A percentile compares a stretch with the other conserved stretches of the same genome.
These are phyloP conservation scores for Drosophila acutilabella DNA, from an alignment of 2,888 invertebrate species.

Conservation along the genomic window DNA sequence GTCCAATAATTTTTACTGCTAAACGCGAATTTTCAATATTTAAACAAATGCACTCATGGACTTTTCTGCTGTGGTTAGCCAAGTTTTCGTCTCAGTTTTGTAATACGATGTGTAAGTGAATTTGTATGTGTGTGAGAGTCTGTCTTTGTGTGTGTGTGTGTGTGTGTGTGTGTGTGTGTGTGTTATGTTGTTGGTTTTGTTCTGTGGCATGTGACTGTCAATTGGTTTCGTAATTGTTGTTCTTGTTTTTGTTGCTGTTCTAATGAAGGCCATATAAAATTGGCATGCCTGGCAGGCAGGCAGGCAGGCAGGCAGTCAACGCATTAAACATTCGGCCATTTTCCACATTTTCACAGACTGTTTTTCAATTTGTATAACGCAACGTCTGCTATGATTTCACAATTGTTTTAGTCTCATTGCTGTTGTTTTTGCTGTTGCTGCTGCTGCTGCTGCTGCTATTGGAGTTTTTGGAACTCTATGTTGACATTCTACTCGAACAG, in stretches of 20 bases:
- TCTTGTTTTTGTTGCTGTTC: constrained; percentile 9
- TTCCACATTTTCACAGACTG: constrained; percentile 30
- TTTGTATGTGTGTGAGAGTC: no score
- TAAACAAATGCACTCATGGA: constrained; percentile 57
- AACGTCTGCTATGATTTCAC: constrained; percentile 55
- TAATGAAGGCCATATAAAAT: constrained; percentile 60
- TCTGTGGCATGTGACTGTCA: constrained; percentile 75
- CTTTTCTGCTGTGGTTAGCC: constrained; percentile 64
- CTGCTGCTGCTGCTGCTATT: not conserved
- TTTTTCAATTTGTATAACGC: constrained; percentile 54
- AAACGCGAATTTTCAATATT: constrained; percentile 68
- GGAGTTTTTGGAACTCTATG: not conserved
- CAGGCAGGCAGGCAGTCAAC: constrained; percentile 30
- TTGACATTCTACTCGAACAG: constrained; percentile 22
- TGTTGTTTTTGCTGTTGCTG: not conserved
- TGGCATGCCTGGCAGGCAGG: constrained; percentile 47
- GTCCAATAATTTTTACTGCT: constrained; percentile 49
- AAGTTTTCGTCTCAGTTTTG: constrained; percentile 58
- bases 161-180: constrained; percentile 28
- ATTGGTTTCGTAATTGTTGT: constrained; percentile 62
- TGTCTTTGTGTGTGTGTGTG: constrained; percentile 23
- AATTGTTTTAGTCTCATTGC: not conserved
- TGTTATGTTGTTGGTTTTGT: constrained; percentile 58
- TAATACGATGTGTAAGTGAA: constrained; percentile 7
- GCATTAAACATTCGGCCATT: constrained; percentile 44